Evolutionary conservation across 2,113 vertebrate genomes (phyloP).

Genomic region (Vulpes lagopus): DNA sequence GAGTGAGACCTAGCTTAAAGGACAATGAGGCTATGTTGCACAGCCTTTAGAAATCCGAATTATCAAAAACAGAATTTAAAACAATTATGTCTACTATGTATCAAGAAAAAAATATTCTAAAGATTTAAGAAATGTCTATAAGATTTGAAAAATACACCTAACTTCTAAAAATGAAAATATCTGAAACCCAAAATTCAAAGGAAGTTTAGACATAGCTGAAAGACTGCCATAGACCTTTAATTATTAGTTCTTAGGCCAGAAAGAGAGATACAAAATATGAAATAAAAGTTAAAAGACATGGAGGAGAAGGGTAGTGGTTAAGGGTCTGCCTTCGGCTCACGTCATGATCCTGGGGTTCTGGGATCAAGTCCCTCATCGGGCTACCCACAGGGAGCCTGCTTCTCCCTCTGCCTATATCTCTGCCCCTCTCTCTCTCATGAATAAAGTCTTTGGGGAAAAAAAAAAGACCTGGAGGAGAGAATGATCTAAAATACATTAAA

Average conservation of each 20-base stretch:
- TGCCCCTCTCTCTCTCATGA: too few relatives aligned
- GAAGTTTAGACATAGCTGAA: background rate
- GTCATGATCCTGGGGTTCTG: too few relatives aligned
- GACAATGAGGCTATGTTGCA: background rate
- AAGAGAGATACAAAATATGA: conserved; percentile 10
- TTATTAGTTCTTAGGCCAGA: background rate
- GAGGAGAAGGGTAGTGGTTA: background rate
- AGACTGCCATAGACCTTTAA: background rate
- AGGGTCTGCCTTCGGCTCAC: too few relatives aligned
- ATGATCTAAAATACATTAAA: background rate
- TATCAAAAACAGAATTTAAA: background rate
- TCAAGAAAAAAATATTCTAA: background rate
- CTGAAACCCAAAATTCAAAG: conserved; percentile 19
- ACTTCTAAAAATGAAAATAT: conserved; percentile 18
- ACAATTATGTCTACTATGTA: background rate
- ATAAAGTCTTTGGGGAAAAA: too few relatives aligned
- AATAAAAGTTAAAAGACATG: background rate
- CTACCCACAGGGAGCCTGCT: too few relatives aligned
- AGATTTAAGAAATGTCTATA: background rate
- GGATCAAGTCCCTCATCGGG: too few relatives aligned
- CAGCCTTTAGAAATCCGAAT: background rate
- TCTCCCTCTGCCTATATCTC: too few relatives aligned
- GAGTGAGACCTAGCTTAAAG: background rate
- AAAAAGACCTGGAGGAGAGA: background rate
- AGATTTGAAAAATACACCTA: background rate